Percentiles rank a stretch among this genome's conserved stretches.
phyloP scores from a whole-genome alignment of 1,140 invertebrate species.

The Neoseiulus cucumeris region DNA sequence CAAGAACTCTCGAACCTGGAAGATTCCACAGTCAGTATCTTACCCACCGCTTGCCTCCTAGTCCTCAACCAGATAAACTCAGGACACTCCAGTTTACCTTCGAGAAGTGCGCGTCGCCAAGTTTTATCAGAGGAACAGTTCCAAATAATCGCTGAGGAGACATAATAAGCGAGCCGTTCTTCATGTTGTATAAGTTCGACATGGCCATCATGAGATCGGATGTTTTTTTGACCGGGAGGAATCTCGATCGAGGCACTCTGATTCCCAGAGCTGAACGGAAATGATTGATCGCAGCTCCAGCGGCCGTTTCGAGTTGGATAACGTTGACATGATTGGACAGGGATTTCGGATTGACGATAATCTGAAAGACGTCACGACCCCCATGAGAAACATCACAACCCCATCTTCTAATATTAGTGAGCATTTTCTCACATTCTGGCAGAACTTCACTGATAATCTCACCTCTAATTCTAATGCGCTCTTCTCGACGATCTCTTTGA shows the following conservation, averaged over 20 bases:
- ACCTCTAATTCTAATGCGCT: conserved; percentile 74
- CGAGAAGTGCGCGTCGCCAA: conserved; percentile 84
- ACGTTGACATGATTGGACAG: conserved; percentile 74
- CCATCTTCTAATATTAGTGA: conserved; percentile 12
- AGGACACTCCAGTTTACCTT: no score
- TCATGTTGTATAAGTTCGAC: conserved; percentile 85
- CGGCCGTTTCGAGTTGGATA: conserved; percentile 92
- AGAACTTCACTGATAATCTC: not conserved
- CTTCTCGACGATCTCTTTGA: conserved; percentile 59
- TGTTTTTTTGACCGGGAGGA: conserved; percentile 96
- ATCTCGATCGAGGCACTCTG: conserved; percentile 84
- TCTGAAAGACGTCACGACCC: conserved; percentile 42
- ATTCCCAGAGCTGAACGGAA: conserved; percentile 75
- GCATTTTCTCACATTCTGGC: no score
- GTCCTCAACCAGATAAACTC: no score
- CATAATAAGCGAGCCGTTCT: conserved; percentile 77
- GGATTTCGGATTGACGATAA: conserved; percentile 48
- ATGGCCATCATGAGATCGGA: conserved; percentile 91
- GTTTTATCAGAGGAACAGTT: conserved; percentile 82
- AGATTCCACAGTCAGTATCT: no score
- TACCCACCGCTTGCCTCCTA: no score
- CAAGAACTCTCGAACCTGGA: conserved; percentile 53
- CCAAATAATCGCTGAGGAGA: conserved; percentile 78
- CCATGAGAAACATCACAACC: no score
- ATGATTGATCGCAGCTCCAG: conserved; percentile 93